Percentiles rank a stretch among this genome's conserved stretches.
Evolutionary conservation across 2,113 vertebrate genomes (phyloP).

Genomic region (Cyanoramphus novaezelandiae): DNA sequence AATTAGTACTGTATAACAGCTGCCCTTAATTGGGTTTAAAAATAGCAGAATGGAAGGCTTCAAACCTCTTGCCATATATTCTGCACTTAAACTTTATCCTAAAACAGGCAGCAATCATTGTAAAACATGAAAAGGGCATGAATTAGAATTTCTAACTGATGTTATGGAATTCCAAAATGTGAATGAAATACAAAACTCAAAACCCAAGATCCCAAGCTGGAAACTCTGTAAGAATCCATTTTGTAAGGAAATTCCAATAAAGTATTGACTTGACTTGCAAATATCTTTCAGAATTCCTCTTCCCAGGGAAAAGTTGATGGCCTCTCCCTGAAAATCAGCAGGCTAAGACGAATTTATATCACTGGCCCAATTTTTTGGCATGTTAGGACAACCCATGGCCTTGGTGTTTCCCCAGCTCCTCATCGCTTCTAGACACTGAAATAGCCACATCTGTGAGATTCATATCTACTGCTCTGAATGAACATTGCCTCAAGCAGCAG

Average conservation of each 20-base stretch:
- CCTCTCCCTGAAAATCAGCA: background rate
- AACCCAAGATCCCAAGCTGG: background rate
- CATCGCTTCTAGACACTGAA: background rate
- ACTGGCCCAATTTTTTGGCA: background rate
- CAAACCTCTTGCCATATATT: background rate
- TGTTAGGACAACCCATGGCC: background rate
- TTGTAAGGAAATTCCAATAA: background rate
- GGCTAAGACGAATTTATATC: background rate
- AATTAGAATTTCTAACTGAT: background rate
- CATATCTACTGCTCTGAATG: background rate
- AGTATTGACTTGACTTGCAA: background rate
- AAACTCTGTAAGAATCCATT: background rate
- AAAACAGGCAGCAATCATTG: background rate
- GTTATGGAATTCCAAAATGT: background rate
- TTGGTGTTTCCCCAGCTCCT: background rate
- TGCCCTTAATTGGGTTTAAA: slow-evolving; percentile 16
- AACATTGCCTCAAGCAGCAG: background rate
- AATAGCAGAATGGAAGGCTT: slow-evolving; percentile 3
- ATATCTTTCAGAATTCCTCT: background rate
- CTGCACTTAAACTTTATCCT: background rate
- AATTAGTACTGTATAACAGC: slow-evolving; percentile 44
- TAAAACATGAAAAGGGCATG: background rate
- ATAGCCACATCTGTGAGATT: slow-evolving; percentile 17
- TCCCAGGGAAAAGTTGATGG: background rate
- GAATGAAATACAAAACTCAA: background rate